Evolutionary conservation across 2,113 vertebrate species (phyloP).

Genomic region (Smithornis capensis): DNA sequence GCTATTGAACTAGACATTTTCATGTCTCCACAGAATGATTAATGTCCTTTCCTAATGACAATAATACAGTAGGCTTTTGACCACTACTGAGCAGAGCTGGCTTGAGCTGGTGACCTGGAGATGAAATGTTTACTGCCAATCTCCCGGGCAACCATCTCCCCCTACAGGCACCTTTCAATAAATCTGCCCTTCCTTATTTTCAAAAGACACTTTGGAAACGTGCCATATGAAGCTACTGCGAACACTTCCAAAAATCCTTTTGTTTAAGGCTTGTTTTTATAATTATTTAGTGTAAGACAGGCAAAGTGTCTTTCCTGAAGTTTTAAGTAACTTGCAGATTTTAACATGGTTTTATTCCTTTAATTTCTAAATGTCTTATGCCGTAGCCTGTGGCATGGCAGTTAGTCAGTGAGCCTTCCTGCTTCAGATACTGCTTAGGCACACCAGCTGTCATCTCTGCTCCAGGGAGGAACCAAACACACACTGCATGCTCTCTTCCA

Average conservation of each 20-base stretch:
- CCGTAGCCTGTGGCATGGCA: neutral
- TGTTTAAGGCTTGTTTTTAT: slow-evolving; percentile 14
- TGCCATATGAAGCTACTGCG: neutral
- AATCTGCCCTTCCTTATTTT: slow-evolving; percentile 22
- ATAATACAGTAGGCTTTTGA: slow-evolving; percentile 21
- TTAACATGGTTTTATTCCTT: neutral
- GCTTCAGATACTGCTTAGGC: neutral
- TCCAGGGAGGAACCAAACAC: neutral
- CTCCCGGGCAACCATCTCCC: slow-evolving; percentile 54
- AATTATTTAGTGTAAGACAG: slow-evolving; percentile 19
- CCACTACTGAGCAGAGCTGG: neutral
- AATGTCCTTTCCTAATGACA: neutral
- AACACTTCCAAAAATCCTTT: slow-evolving; percentile 17
- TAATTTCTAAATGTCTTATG: slow-evolving; percentile 7
- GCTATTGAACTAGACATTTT: slow-evolving; percentile 24
- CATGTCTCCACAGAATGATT: slow-evolving; percentile 36
- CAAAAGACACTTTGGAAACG: slow-evolving; percentile 9
- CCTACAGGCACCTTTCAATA: slow-evolving; percentile 59
- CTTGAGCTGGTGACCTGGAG: slow-evolving; percentile 17
- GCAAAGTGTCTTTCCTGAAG: slow-evolving; percentile 19
- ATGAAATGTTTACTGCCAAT: slow-evolving; percentile 50
- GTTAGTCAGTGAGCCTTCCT: neutral
- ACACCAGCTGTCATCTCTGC: neutral
- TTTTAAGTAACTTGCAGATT: slow-evolving; percentile 25
- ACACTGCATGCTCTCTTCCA: neutral